phyloP scores from a whole-genome alignment of 1,140 invertebrate genomes.

The Diuraphis noxia region DNA sequence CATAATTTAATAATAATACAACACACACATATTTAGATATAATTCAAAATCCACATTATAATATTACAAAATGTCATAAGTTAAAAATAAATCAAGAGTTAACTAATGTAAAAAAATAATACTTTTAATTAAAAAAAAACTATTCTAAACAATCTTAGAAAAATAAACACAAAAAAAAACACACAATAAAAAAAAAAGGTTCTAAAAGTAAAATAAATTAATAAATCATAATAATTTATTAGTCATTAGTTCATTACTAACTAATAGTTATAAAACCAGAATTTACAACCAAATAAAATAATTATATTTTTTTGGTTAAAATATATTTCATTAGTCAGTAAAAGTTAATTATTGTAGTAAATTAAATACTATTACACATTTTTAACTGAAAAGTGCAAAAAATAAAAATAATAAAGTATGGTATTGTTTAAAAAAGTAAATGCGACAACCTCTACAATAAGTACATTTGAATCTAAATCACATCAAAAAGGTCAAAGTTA shows the following conservation, averaged over 20 bases:
- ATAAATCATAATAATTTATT: too few relatives aligned
- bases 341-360: neutral
- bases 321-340: neutral
- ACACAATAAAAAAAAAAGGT: neutral
- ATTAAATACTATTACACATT: neutral
- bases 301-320: neutral
- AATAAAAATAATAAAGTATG: neutral
- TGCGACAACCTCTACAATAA: neutral
- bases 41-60: neutral
- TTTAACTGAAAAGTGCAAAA: neutral
- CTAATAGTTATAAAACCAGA: neutral
- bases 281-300: neutral
- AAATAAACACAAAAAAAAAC: neutral
- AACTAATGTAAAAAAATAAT: neutral
- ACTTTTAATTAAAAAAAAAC: neutral
- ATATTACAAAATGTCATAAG: neutral
- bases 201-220: too few relatives aligned
- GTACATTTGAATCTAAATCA: neutral
- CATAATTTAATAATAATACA: neutral
- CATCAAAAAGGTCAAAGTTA: neutral
- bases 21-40: neutral
- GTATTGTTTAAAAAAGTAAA: neutral
- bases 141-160: neutral
- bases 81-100: neutral
- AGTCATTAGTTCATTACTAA: neutral